Conservation (phyloP, 2,888 invertebrate species). For the Thumatha senex region DNA sequence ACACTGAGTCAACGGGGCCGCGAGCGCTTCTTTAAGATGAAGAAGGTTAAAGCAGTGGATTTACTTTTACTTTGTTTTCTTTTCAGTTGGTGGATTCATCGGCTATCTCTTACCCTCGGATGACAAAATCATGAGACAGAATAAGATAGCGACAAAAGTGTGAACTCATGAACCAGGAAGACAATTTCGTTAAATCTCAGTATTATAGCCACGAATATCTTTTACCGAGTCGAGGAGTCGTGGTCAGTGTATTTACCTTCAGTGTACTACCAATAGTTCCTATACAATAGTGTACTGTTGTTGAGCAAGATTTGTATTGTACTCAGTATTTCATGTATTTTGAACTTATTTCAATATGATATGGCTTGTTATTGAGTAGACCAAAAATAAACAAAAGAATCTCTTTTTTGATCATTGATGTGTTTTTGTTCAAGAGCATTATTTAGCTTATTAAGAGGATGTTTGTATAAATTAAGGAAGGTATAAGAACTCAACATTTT, state of each 20-base stretch:
- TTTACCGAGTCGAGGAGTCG: neutral
- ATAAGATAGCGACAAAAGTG: slow-evolving; percentile 27
- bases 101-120: slow-evolving; percentile 62
- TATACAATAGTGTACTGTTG: neutral
- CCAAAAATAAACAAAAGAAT: too few species aligned
- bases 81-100: slow-evolving; percentile 62
- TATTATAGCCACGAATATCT: neutral
- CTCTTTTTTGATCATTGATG: too few species aligned
- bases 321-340: neutral
- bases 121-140: slow-evolving; percentile 21
- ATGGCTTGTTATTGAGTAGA: neutral
- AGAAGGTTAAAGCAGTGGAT: too few species aligned
- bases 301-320: neutral
- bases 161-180: slow-evolving; percentile 4
- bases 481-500: too few species aligned
- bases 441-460: too few species aligned
- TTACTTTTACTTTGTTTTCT: slow-evolving; percentile 5
- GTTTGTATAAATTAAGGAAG: too few species aligned
- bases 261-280: neutral
- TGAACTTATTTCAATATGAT: neutral
- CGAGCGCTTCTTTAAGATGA: too few species aligned
- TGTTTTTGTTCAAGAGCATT: too few species aligned
- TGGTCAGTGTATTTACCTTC: neutral
- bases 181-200: neutral
- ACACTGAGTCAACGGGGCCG: too few species aligned